These are phyloP conservation scores for Entelurus aequoreus DNA, from an alignment of 2,113 vertebrate species.

Conservation along the genomic window DNA sequence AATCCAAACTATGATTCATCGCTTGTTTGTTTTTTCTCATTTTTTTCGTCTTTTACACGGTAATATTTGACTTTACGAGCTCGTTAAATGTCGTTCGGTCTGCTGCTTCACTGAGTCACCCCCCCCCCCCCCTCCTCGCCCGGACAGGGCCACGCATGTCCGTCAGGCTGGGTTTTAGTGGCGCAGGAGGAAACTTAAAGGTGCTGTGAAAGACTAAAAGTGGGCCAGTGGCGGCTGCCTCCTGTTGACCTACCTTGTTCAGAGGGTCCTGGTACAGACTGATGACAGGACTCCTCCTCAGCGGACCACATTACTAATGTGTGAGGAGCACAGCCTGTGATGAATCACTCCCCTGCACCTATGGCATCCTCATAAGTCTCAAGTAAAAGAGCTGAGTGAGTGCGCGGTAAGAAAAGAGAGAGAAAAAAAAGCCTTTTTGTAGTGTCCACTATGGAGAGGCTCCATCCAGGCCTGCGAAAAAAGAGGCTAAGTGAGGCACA, in stretches of 20 bases:
- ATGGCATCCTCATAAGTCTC: conserved; percentile 80
- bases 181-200: conserved; percentile 71
- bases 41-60: neutral
- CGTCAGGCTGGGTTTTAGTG: conserved; percentile 42
- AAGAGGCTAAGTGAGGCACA: conserved; percentile 49
- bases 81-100: conserved; percentile 18
- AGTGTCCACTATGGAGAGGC: conserved; percentile 47
- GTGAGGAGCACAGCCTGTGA: conserved; percentile 70
- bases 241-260: conserved; percentile 78
- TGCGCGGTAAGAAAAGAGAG: conserved; percentile 43
- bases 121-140: too few relatives aligned
- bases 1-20: conserved; percentile 25
- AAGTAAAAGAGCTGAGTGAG: conserved; percentile 69
- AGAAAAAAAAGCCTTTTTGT: conserved; percentile 25
- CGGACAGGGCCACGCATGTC: conserved; percentile 28
- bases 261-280: conserved; percentile 73
- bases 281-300: conserved; percentile 76
- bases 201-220: conserved; percentile 78
- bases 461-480: conserved; percentile 37
- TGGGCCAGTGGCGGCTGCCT: conserved; percentile 71
- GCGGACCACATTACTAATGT: conserved; percentile 80
- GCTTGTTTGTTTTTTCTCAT: conserved; percentile 29
- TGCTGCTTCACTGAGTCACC: conserved; percentile 38
- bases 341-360: conserved; percentile 73
- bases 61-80: conserved; percentile 23